Percentiles rank a stretch among this genome's conserved stretches.
Conservation (phyloP, 2,113 vertebrate species). For the Bubalus kerabau region DNA sequence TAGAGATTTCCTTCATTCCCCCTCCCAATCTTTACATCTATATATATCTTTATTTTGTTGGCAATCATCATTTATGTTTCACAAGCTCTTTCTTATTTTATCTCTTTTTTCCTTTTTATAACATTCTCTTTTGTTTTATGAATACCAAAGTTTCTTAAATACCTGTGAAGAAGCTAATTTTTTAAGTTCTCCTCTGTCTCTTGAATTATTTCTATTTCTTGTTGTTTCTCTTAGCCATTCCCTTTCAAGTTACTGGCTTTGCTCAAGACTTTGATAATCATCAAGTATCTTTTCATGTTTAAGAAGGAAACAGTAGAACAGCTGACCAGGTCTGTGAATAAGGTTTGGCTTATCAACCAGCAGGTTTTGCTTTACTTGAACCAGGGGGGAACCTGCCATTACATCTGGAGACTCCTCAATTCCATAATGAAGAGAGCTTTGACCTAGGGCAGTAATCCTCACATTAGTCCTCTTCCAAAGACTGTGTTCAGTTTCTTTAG, state of each 20-base stretch:
- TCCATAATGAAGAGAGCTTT: not conserved
- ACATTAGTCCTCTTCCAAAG: not conserved
- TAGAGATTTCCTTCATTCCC: not conserved
- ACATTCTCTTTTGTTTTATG: not conserved
- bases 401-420: not conserved
- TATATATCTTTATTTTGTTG: not conserved
- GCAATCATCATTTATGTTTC: not conserved
- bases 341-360: not conserved
- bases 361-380: not conserved
- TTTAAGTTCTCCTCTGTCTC: not conserved
- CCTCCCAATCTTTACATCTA: not conserved
- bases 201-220: not conserved
- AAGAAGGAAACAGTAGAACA: not conserved
- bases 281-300: not conserved
- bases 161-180: not conserved
- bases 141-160: not conserved
- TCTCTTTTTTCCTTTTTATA: not conserved
- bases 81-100: not conserved
- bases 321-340: not conserved
- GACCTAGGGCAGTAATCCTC: not conserved
- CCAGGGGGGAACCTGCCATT: not conserved
- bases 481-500: not conserved
- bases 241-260: not conserved
- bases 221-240: not conserved
- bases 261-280: not conserved